These are phyloP conservation scores for Lepidocyrtoides sp. DNA, from an alignment of 2,888 invertebrate species.

Conservation along the genomic window DNA sequence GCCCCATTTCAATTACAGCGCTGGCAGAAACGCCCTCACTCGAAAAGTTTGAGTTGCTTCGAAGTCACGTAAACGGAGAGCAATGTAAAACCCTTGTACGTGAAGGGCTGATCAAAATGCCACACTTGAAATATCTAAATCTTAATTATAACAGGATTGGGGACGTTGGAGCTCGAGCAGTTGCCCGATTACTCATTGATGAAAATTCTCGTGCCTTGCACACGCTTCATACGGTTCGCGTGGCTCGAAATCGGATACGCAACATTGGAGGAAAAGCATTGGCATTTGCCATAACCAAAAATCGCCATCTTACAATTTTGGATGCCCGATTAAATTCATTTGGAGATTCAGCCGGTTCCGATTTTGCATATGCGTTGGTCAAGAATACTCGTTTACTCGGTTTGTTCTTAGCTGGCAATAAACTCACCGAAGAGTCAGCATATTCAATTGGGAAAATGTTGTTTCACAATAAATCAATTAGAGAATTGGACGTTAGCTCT, in stretches of 20 bases:
- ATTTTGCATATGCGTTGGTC: slow-evolving; percentile 83
- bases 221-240: slow-evolving; percentile 82
- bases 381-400: slow-evolving; percentile 75
- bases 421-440: slow-evolving; percentile 80
- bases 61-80: slow-evolving; percentile 82
- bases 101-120: slow-evolving; percentile 83
- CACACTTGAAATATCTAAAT: slow-evolving; percentile 82
- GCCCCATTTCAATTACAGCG: slow-evolving; percentile 63
- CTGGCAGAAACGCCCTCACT: slow-evolving; percentile 75
- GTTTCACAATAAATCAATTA: slow-evolving; percentile 79
- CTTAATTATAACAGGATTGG: slow-evolving; percentile 83
- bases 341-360: slow-evolving; percentile 79
- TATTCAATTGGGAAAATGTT: slow-evolving; percentile 84
- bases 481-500: slow-evolving; percentile 83
- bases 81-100: slow-evolving; percentile 83
- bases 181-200: slow-evolving; percentile 82
- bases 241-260: slow-evolving; percentile 83
- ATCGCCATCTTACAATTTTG: slow-evolving; percentile 76
- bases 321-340: slow-evolving; percentile 82
- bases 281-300: slow-evolving; percentile 82
- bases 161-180: slow-evolving; percentile 82
- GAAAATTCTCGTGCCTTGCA: slow-evolving; percentile 71
- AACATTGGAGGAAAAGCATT: slow-evolving; percentile 84
- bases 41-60: slow-evolving; percentile 82
- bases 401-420: slow-evolving; percentile 82